phyloP scores from a whole-genome alignment of 64 coral and sea anemone species.

The Pocillopora verrucosa region DNA sequence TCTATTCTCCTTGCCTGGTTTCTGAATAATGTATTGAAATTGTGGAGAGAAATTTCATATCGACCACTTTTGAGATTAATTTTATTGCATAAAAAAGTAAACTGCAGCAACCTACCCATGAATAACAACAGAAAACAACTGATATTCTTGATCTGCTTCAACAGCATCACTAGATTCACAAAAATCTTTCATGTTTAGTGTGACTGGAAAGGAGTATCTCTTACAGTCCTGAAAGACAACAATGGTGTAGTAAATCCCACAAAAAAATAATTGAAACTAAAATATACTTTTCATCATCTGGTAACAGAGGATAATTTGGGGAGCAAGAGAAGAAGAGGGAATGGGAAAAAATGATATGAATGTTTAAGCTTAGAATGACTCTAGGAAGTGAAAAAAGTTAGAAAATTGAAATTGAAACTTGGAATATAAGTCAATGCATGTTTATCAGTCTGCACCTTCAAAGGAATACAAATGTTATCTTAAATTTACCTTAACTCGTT shows the following conservation, averaged over 20 bases:
- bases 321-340: not conserved
- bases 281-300: too few species aligned
- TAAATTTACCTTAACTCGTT: slow-evolving; percentile 60
- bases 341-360: not conserved
- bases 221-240: slow-evolving; percentile 52
- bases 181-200: slow-evolving; percentile 68
- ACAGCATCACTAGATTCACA: slow-evolving; percentile 50
- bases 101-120: slow-evolving; percentile 58
- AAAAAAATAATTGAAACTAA: not conserved
- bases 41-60: too few species aligned
- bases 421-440: not conserved
- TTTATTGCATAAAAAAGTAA: too few species aligned
- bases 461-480: not conserved
- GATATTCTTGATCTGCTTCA: slow-evolving; percentile 51
- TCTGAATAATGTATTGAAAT: too few species aligned
- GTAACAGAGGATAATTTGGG: not conserved
- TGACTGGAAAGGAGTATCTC: slow-evolving; percentile 69
- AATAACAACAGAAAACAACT: slow-evolving; percentile 84
- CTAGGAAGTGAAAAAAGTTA: too few species aligned
- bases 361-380: too few species aligned
- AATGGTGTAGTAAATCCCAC: not conserved
- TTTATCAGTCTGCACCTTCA: not conserved
- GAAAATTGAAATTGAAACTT: too few species aligned
- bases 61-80: too few species aligned
- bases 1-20: too few species aligned